Percentiles rank a stretch among this genome's conserved stretches.
Conservation (phyloP, 1,140 invertebrate species). For the Neoseiulus cucumeris region DNA sequence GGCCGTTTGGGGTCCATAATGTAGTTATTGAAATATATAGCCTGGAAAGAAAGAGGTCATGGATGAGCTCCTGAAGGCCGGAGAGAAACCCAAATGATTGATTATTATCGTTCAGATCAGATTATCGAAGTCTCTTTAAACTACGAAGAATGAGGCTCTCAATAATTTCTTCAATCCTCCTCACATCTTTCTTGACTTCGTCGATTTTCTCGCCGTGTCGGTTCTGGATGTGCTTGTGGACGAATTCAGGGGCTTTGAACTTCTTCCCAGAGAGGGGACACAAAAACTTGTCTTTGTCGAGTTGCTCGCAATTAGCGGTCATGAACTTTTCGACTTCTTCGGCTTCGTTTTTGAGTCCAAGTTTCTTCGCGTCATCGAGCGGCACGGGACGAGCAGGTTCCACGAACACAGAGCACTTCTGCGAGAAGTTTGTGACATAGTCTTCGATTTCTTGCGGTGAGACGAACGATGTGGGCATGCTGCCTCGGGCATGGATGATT, state of each 20-base stretch:
- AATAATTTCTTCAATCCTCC: too few species aligned
- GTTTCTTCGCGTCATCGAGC: constrained; percentile 58
- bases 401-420: constrained; percentile 73
- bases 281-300: constrained; percentile 93
- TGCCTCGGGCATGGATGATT: constrained; percentile 84
- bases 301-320: constrained; percentile 75
- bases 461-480: constrained; percentile 53
- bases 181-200: constrained; percentile 79
- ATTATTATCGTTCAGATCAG: too few species aligned
- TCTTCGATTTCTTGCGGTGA: constrained; percentile 38
- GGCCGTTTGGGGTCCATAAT: constrained; percentile 82
- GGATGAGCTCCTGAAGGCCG: too few species aligned
- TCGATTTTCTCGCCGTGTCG: constrained; percentile 92
- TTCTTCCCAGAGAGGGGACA: constrained; percentile 97
- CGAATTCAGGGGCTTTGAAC: constrained; percentile 97
- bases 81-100: too few species aligned
- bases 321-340: constrained; percentile 84
- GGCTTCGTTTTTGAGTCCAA: constrained; percentile 68
- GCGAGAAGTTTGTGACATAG: constrained; percentile 56
- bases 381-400: constrained; percentile 42
- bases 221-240: constrained; percentile 93
- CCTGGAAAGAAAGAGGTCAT: constrained; percentile 29
- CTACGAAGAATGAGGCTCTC: too few species aligned
- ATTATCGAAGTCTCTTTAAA: too few species aligned
- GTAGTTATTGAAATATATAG: constrained; percentile 95